Percentiles rank a stretch among this genome's conserved stretches.
Evolutionary conservation across 64 coral and sea anemone genomes (phyloP).

Genomic region (Montipora efflorescens): DNA sequence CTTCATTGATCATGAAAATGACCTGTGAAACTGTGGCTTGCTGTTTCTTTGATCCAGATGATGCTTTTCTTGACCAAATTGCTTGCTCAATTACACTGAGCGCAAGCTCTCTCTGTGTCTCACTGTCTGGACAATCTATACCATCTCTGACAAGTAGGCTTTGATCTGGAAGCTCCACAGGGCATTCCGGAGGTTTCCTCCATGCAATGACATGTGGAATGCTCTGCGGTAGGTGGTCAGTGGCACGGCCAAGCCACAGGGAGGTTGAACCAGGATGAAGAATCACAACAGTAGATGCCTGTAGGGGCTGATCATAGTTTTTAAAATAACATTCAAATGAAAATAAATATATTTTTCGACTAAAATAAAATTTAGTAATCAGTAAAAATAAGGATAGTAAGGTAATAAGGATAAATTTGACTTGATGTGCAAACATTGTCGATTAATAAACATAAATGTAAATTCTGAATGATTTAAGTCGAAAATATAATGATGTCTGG

Average conservation of each 20-base stretch:
- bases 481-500: too few relatives aligned
- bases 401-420: too few relatives aligned
- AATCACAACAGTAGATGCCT: conserved; percentile 92
- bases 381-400: too few relatives aligned
- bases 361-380: too few relatives aligned
- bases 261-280: conserved; percentile 97
- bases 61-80: conserved; percentile 91
- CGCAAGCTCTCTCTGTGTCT: conserved; percentile 93
- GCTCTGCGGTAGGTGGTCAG: conserved; percentile 92
- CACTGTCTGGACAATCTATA: conserved; percentile 87
- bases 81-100: conserved; percentile 97
- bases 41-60: conserved; percentile 77
- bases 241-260: conserved; percentile 96
- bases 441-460: too few relatives aligned
- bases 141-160: conserved; percentile 83
- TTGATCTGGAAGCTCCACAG: conserved; percentile 49
- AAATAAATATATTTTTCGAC: too few relatives aligned
- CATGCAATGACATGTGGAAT: conserved; percentile 93
- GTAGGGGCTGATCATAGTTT: conserved; percentile 16
- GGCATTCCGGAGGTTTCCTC: conserved; percentile 56
- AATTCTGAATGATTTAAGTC: too few relatives aligned
- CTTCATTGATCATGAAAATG: neutral
- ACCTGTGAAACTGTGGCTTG: conserved; percentile 83
- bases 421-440: too few relatives aligned
- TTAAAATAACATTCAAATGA: neutral